Conservation (phyloP, 2,113 vertebrate species). For the Macrotus californicus region DNA sequence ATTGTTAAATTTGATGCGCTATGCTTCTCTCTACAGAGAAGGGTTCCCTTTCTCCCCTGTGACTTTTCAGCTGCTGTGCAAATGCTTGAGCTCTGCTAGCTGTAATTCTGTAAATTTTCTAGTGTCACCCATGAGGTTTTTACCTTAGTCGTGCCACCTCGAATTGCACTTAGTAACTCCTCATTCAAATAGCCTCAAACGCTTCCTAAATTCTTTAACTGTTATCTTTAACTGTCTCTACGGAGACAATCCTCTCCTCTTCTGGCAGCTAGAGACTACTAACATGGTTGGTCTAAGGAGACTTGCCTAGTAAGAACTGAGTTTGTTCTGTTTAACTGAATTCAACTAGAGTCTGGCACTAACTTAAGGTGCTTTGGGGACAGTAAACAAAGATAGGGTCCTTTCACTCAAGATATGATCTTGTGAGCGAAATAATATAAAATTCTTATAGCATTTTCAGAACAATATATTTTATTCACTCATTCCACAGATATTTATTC, state of each 20-base stretch:
- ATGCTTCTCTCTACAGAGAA: constrained; percentile 40
- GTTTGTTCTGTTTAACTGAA: constrained; percentile 41
- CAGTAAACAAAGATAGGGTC: neutral
- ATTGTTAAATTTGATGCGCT: constrained; percentile 58
- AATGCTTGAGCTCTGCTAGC: constrained; percentile 37
- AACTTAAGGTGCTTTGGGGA: neutral
- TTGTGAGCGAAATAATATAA: constrained; percentile 12
- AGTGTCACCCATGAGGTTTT: constrained; percentile 28
- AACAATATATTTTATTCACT: neutral
- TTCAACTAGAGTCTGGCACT: neutral
- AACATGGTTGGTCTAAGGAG: neutral
- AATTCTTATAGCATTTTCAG: neutral
- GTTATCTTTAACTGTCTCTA: neutral
- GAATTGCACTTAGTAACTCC: constrained; percentile 5
- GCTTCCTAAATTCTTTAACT: constrained; percentile 14
- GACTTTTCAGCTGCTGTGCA: constrained; percentile 22
- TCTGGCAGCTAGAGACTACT: constrained; percentile 14
- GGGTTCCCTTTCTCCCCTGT: constrained; percentile 50
- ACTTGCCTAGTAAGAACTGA: neutral
- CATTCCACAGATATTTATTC: neutral
- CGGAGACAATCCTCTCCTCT: neutral
- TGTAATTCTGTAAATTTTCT: constrained; percentile 35
- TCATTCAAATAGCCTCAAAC: constrained; percentile 25
- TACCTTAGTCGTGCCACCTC: neutral
- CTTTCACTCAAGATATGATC: neutral